These are phyloP conservation scores for Fregata magnificens DNA, from an alignment of 2,113 vertebrate species.

Conservation along the genomic window DNA sequence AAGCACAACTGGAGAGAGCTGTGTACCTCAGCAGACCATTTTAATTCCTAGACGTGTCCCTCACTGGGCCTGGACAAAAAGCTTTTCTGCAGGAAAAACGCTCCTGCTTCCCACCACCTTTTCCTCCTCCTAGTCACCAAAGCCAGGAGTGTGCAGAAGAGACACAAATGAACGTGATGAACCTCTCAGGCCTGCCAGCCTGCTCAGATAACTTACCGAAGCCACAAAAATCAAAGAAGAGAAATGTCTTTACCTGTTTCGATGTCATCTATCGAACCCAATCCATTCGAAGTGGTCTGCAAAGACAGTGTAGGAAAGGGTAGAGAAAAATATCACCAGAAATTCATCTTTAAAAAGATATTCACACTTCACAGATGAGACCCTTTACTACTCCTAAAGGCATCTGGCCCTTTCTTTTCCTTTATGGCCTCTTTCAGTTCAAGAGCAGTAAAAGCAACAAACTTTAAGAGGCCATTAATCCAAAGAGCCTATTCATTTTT, in stretches of 20 bases:
- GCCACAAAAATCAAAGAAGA: neutral
- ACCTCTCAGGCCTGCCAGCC: neutral
- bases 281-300: slow-evolving; percentile 79
- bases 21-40: neutral
- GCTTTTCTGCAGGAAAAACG: neutral
- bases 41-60: neutral
- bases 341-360: neutral
- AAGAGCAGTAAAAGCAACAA: neutral
- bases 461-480: neutral
- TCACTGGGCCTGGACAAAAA: neutral
- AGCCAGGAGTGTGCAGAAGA: neutral
- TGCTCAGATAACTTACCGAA: neutral
- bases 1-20: neutral
- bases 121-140: neutral
- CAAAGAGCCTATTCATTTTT: neutral
- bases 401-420: neutral
- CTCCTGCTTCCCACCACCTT: neutral
- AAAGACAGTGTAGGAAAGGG: neutral
- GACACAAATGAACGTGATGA: neutral
- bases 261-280: slow-evolving; percentile 76
- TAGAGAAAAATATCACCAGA: neutral
- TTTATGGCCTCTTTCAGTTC: neutral
- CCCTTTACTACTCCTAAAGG: neutral
- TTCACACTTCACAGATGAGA: neutral
- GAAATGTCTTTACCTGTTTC: slow-evolving; percentile 79